Evolutionary conservation across 2,888 invertebrate species (phyloP), one percentile per base, ranked within the genome.

Genomic region (Ctenicera cuprea): DNA sequence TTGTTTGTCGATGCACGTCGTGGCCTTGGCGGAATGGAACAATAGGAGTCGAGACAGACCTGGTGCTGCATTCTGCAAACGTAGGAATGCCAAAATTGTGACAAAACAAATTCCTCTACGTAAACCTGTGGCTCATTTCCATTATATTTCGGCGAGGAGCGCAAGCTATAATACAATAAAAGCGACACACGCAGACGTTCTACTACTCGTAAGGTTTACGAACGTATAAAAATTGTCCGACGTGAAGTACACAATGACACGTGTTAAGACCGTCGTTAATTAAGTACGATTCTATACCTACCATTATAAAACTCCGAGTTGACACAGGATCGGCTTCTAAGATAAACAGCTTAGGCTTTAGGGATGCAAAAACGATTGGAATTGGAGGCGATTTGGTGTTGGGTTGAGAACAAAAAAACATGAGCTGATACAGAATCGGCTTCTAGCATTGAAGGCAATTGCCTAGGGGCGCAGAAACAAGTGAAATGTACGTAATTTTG

Each of bases 41-140:
- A 80, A 79, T 81, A 77, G 79, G 64, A 68, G 75, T 74, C 77
- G 74, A 77, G 78, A 79, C 79, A 63, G 67, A 50, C 75, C 77
- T 8, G 76, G 76, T 78, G 57, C 41, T 81, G 81, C 79, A 82
- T 82, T 80, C 79, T 76, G 77, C 71, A 77, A 80, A 79, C 79
- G 80, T 81, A 76, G 78, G 78, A 79, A 82, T 82, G 81, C 79
- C 81, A 80, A 82, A 82, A 81, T 79, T 82, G 81, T 80, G 81
- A 78, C 77, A 76, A 78, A 79, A 70, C 69, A 73, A 65, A 74
- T 74, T 71, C 74, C 45, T 71, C 14, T 41, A 18, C 71, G 63
- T 71, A 71, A 9, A 16, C 12, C 61, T 43, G 67, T 22, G 67
- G 62, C 37, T 66, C 43, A 74, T 71, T 74, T 71, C 59, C 67